Percentiles rank a stretch among this genome's conserved stretches.
phyloP scores from a whole-genome alignment of 2,888 invertebrate genomes.

The Phlogophora meticulosa region DNA sequence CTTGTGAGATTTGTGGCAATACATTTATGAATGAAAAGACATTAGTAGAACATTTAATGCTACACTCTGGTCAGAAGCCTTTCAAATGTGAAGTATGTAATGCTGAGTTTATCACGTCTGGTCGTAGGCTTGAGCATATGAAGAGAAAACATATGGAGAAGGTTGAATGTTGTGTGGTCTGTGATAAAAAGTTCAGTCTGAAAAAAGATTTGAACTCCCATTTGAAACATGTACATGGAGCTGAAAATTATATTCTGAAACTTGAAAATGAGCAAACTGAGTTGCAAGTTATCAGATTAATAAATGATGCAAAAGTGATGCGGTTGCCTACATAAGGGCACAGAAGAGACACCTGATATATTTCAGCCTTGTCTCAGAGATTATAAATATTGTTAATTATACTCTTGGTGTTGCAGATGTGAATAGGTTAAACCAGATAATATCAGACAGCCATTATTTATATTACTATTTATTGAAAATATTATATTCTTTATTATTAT shows the following conservation, averaged over 20 bases:
- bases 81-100: conserved; percentile 77
- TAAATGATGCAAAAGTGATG: conserved; percentile 36
- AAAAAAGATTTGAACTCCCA: conserved; percentile 80
- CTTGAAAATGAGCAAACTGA: conserved; percentile 43
- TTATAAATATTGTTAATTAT: not conserved
- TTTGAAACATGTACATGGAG: conserved; percentile 73
- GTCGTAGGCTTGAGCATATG: conserved; percentile 78
- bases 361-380: not conserved
- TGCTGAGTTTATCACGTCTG: conserved; percentile 76
- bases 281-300: conserved; percentile 46
- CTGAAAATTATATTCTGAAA: conserved; percentile 44
- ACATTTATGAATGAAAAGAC: conserved; percentile 76
- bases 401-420: not conserved
- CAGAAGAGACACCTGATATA: too few species aligned
- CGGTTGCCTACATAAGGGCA: not conserved
- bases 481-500: too few species aligned
- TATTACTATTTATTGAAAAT: too few species aligned
- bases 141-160: conserved; percentile 78
- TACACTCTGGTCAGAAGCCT: conserved; percentile 77
- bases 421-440: too few species aligned
- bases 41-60: conserved; percentile 75
- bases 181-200: conserved; percentile 79
- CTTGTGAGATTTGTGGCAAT: conserved; percentile 80
- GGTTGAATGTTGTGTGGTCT: conserved; percentile 73
- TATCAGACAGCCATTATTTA: too few species aligned